Percentiles rank a stretch among this genome's conserved stretches.
These are phyloP conservation scores for Sapajus apella DNA, from an alignment of 2,113 vertebrate genomes.

Conservation along the genomic window DNA sequence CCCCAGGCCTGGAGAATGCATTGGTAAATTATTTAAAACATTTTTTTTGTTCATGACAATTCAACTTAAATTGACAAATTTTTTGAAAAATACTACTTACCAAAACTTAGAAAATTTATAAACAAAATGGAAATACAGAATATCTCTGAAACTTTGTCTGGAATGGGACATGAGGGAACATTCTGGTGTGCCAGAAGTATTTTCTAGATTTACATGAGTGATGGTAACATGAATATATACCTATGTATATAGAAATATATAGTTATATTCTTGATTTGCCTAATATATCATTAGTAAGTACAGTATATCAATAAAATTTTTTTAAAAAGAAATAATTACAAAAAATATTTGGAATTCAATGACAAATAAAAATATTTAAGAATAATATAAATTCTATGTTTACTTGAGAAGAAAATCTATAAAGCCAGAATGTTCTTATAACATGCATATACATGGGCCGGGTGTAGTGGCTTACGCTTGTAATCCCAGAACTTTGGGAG, in stretches of 20 bases:
- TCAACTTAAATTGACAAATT: not conserved
- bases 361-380: not conserved
- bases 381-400: not conserved
- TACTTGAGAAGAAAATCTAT: not conserved
- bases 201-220: not conserved
- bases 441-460: not conserved
- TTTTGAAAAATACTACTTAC: not conserved
- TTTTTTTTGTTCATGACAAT: not conserved
- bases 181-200: not conserved
- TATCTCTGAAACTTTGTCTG: not conserved
- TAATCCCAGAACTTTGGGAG: too few species aligned
- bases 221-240: too few species aligned
- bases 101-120: not conserved
- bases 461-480: too few species aligned
- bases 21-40: not conserved
- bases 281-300: not conserved
- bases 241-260: not conserved
- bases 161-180: not conserved
- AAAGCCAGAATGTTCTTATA: not conserved
- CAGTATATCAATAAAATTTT: not conserved
- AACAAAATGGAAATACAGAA: not conserved
- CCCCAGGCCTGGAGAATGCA: not conserved
- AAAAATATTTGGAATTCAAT: not conserved
- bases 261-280: not conserved
- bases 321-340: not conserved